Conservation (phyloP, 2,113 vertebrate genomes). For the Nerophis ophidion region DNA sequence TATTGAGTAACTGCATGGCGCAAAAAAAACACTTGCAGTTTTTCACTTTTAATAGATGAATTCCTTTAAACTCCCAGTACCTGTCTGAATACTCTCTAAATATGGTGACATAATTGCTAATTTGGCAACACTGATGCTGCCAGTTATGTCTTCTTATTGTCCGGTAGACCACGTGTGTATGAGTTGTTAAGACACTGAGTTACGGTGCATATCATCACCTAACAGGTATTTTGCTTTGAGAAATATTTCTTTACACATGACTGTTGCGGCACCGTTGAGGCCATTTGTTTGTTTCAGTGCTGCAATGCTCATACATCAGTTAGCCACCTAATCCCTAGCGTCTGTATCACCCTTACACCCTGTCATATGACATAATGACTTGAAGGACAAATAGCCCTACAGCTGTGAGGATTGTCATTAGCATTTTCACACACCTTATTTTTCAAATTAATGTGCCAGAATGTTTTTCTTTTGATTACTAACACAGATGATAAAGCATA, state of each 20-base stretch:
- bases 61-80: no score
- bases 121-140: no score
- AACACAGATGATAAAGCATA: conserved; percentile 8
- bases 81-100: no score
- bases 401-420: conserved; percentile 13
- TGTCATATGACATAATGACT: conserved; percentile 51
- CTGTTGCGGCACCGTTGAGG: conserved; percentile 34
- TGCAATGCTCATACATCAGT: conserved; percentile 60
- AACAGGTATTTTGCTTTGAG: conserved; percentile 6
- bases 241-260: conserved; percentile 52
- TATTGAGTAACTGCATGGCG: no score
- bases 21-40: no score
- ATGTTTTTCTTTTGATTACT: conserved; percentile 9
- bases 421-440: conserved; percentile 18
- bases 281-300: conserved; percentile 57
- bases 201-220: no score
- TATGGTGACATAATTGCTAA: no score
- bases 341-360: conserved; percentile 25
- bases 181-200: no score
- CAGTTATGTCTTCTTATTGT: no score
- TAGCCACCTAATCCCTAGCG: conserved; percentile 34
- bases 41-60: no score
- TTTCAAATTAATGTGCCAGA: conserved; percentile 10
- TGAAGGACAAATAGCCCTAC: conserved; percentile 37
- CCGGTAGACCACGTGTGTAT: no score